Evolutionary conservation across 2,888 invertebrate species (phyloP).

Genomic region (Halictus ligatus): DNA sequence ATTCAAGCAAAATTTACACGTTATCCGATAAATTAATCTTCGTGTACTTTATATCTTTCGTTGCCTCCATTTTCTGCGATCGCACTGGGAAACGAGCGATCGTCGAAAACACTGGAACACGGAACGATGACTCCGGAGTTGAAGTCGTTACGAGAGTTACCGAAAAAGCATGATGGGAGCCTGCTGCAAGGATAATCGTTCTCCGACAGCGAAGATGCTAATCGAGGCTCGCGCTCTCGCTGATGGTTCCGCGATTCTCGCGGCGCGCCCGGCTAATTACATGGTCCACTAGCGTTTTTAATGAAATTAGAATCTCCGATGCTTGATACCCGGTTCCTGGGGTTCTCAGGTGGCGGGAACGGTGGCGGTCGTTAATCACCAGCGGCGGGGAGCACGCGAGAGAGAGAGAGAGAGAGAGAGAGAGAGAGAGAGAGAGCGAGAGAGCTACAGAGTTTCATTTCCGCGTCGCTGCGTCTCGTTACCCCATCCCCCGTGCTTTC

Average conservation of each 20-base stretch:
- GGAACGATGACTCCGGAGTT: too few relatives aligned
- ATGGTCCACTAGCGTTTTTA: constrained; percentile 2
- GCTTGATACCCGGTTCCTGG: background rate
- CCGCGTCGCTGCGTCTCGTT: constrained; percentile 26
- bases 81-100: too few relatives aligned
- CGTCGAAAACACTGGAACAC: too few relatives aligned
- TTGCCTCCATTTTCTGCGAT: background rate
- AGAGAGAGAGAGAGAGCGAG: background rate
- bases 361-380: constrained; percentile 17
- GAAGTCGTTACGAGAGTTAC: background rate
- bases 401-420: background rate
- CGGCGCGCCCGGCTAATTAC: constrained; percentile 10
- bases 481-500: background rate
- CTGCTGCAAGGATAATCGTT: background rate
- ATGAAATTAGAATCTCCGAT: constrained; percentile 12
- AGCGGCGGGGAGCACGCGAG: background rate
- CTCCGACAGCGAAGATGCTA: background rate
- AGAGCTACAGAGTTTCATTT: constrained; percentile 16
- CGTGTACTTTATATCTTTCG: too few relatives aligned
- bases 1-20: too few relatives aligned
- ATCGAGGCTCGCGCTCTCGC: background rate
- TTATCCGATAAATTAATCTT: too few relatives aligned
- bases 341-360: constrained; percentile 1
- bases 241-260: background rate
- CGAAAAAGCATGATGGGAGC: background rate